Base-by-base conservation (phyloP, 2,888 invertebrate species). In the Mythimna albipuncta region DNA sequence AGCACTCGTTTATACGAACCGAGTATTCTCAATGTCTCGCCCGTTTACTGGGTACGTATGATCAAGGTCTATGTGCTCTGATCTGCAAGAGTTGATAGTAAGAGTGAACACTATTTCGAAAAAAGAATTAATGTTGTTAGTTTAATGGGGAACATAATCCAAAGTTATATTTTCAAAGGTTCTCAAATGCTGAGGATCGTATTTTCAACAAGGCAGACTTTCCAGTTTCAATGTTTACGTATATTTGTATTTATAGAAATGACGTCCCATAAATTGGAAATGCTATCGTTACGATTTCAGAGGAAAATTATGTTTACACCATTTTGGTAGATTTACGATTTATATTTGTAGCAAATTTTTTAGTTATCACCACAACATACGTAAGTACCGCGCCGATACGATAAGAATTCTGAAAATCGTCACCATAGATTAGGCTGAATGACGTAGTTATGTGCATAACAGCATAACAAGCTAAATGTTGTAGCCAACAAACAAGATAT, bases 331-430 rank as follows among this genome's bases (percentile, higher is more conserved):
- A 81, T 72, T 78, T 79, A 74, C 70, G 69, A 79, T 78, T 75
- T 81, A 74, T 71, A 72, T 78, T 70, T 71, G 70, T 80, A 81
- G 64, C 75, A 77, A 67, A 75, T 79, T 72, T 83, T 85, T 78
- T 68, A 65, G 72, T 88, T 89, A 90, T 86, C 86, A 79, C 68
- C 74, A 85, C 75, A 72, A 66, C 72, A 61, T 69, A 71, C 71
- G 83, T 79, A 79, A 72, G 82, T 82, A 75, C 81, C 83, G 83
- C 71, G 79, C 65, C 65, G 77, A 84, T 79, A 76, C 81, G 89
- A 90, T 89, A 89, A 87, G 77, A 83, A 77, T 73, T 76, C 72
- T 69, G 83, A 75, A 85, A 85, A 86, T 87, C 89, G 89, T 89
- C 88, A 82, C 76, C 72, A 82, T 80, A 79, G 82, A 84, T 88